Evolutionary conservation across 2,888 invertebrate genomes (phyloP).

Genomic region (Gastrophysa polygoni): DNA sequence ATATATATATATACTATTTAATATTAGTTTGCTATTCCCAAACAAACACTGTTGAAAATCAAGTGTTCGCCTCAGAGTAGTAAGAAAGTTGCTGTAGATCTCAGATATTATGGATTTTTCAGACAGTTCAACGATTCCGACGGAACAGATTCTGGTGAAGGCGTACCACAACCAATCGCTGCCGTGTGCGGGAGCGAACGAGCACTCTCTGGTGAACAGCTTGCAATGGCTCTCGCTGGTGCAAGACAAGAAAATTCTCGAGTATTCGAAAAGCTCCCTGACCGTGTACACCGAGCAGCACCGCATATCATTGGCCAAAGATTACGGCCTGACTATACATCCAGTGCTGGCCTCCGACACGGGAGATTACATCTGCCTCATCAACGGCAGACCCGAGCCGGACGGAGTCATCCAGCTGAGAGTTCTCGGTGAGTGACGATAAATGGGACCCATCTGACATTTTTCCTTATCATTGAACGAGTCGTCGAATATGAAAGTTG

Average conservation of each 20-base stretch:
- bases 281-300: conserved; percentile 62
- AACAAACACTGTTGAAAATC: too few species aligned
- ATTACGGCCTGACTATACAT: conserved; percentile 67
- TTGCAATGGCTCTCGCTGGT: conserved; percentile 65
- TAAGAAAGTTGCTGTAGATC: too few species aligned
- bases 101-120: too few species aligned
- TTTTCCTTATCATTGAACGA: too few species aligned
- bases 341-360: conserved; percentile 69
- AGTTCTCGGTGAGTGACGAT: conserved; percentile 72
- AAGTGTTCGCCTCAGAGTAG: too few species aligned
- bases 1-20: too few species aligned
- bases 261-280: conserved; percentile 60
- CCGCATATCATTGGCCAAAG: conserved; percentile 65
- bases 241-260: conserved; percentile 60
- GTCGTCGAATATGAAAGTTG: too few species aligned
- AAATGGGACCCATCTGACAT: too few species aligned
- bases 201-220: conserved; percentile 68
- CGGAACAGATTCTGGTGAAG: conserved; percentile 65
- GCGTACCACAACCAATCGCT: conserved; percentile 71
- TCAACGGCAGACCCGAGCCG: conserved; percentile 71
- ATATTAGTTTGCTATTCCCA: too few species aligned
- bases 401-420: conserved; percentile 69
- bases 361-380: conserved; percentile 71
- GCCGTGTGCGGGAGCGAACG: conserved; percentile 71
- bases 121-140: conserved; percentile 67